A percentile compares a stretch with the other conserved stretches of the same genome.
These are phyloP conservation scores for Plebejus anna DNA, from an alignment of 2,888 invertebrate species.

Conservation along the genomic window DNA sequence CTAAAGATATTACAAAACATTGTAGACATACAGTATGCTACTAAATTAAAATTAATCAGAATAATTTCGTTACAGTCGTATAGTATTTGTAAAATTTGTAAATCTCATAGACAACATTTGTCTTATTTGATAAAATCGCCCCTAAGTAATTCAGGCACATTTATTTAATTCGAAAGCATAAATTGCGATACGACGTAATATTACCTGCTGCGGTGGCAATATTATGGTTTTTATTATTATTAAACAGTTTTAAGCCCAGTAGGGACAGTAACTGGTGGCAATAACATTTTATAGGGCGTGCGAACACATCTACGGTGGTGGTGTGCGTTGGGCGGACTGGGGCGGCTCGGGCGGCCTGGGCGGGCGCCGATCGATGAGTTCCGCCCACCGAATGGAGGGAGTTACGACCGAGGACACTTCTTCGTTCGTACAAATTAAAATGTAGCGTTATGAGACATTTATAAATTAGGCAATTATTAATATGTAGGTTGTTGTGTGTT, in stretches of 20 bases:
- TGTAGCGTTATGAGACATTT: conserved; percentile 28
- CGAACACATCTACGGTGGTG: conserved; percentile 51
- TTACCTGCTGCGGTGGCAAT: not conserved
- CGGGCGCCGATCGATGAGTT: conserved; percentile 61
- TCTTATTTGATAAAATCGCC: conserved; percentile 1
- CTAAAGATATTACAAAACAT: too few relatives aligned
- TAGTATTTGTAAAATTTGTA: not conserved
- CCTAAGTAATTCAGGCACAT: not conserved
- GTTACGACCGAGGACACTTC: conserved; percentile 28
- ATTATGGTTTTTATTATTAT: conserved; percentile 27
- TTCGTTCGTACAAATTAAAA: conserved; percentile 31
- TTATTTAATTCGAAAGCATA: conserved; percentile 12
- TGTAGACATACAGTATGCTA: not conserved
- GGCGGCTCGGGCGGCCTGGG: conserved; percentile 58
- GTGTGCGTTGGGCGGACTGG: conserved; percentile 51
- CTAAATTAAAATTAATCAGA: not conserved
- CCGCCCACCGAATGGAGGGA: conserved; percentile 43
- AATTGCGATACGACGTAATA: not conserved
- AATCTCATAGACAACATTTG: not conserved
- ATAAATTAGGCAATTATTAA: conserved; percentile 18
- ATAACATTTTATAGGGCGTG: conserved; percentile 67
- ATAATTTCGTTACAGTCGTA: not conserved
- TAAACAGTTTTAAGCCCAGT: conserved; percentile 42
- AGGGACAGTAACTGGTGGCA: conserved; percentile 61
- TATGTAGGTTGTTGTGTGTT: not conserved